These are phyloP conservation scores for Tapera naevia DNA, from an alignment of 2,797 vertebrate genomes.

Conservation along the genomic window DNA sequence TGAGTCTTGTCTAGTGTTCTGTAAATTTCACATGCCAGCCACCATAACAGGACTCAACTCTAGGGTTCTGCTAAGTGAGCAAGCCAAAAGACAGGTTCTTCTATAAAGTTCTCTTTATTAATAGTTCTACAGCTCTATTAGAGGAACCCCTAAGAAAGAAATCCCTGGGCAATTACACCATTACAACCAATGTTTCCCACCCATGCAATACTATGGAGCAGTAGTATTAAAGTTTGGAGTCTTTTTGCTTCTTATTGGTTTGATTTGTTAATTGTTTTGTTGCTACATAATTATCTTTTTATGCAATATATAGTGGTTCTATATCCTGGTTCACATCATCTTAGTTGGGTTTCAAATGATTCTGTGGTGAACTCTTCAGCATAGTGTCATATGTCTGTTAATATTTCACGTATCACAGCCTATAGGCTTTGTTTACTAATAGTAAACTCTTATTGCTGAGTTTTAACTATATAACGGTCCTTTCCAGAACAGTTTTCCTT, in stretches of 20 bases:
- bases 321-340: background rate
- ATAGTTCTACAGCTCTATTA: background rate
- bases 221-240: background rate
- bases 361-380: background rate
- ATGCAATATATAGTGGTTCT: background rate
- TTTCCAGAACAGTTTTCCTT: background rate
- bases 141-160: background rate
- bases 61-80: too few species aligned
- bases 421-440: background rate
- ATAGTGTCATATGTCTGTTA: background rate
- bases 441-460: background rate
- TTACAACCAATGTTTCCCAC: background rate
- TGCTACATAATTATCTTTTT: background rate
- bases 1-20: too few species aligned
- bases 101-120: background rate
- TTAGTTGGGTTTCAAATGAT: background rate
- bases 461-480: background rate
- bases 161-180: rapidly evolving
- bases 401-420: background rate
- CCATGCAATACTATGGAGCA: background rate
- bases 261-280: background rate
- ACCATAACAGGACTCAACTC: too few species aligned
- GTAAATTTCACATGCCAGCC: too few species aligned
- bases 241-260: background rate
- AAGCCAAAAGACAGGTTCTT: too few species aligned